A percentile compares a stretch with the other conserved stretches of the same genome.
Conservation (phyloP, 2,113 vertebrate genomes). For the Hepsetus odoe region DNA sequence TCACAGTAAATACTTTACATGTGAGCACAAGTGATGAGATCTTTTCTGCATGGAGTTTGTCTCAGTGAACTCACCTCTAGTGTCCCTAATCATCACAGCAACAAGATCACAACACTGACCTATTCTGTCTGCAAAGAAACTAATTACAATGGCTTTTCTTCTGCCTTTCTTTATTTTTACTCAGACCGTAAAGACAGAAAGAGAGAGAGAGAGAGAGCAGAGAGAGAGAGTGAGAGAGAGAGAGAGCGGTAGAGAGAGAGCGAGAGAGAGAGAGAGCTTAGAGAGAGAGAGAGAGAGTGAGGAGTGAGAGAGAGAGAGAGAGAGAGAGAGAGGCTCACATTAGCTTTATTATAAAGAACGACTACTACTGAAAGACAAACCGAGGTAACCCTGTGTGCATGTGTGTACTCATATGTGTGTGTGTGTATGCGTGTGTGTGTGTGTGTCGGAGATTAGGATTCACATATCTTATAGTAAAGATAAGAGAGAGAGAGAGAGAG, state of each 20-base stretch:
- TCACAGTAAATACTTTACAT: not conserved
- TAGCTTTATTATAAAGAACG: conserved; percentile 36
- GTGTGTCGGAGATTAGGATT: not conserved
- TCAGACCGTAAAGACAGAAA: too few species aligned
- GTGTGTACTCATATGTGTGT: too few species aligned
- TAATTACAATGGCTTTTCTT: conserved; percentile 39
- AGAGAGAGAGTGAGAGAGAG: conserved; percentile 8
- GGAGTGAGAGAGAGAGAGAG: conserved; percentile 17
- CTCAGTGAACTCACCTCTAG: not conserved
- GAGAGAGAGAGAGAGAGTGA: not conserved
- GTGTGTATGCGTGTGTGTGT: not conserved
- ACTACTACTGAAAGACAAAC: not conserved
- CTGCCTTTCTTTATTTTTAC: conserved; percentile 3
- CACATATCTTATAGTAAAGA: not conserved
- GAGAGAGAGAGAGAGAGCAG: conserved; percentile 4
- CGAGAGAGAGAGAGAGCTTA: conserved; percentile 16
- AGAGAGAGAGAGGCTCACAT: conserved; percentile 1
- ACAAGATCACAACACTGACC: conserved; percentile 11
- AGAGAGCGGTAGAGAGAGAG: not conserved
- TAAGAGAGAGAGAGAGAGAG: not conserved
- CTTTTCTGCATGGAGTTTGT: not conserved
- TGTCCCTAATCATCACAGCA: not conserved
- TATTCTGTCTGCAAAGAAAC: conserved; percentile 41
- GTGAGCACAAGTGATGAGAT: not conserved
- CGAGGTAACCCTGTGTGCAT: too few species aligned